Evolutionary conservation across 2,797 vertebrate species (phyloP).

Genomic region (Helostoma temminkii): DNA sequence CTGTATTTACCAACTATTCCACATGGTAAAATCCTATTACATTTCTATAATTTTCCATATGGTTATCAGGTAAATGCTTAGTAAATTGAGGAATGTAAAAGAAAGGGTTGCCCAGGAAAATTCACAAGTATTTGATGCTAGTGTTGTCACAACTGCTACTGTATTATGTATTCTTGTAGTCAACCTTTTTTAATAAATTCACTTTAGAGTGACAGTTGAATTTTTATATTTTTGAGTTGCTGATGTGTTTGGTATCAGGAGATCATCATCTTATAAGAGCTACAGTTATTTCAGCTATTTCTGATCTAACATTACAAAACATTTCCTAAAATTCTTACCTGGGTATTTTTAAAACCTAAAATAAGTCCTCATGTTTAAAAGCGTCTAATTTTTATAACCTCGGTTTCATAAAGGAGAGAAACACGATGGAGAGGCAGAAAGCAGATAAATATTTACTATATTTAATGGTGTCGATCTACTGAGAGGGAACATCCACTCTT

Average conservation of each 20-base stretch:
- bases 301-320: constrained; percentile 15
- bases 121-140: not conserved
- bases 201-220: not conserved
- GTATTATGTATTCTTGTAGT: not conserved
- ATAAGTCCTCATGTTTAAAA: constrained; percentile 41
- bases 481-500: too few relatives aligned
- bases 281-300: constrained; percentile 11
- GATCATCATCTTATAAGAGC: not conserved
- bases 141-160: not conserved
- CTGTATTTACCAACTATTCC: too few relatives aligned
- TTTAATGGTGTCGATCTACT: too few relatives aligned
- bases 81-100: too few relatives aligned
- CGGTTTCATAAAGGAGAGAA: too few relatives aligned
- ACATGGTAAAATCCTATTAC: too few relatives aligned
- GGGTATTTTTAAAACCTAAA: constrained; percentile 29
- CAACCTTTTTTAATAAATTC: not conserved
- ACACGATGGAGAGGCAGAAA: too few relatives aligned
- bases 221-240: not conserved
- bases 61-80: too few relatives aligned
- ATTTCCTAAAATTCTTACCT: constrained; percentile 30
- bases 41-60: too few relatives aligned
- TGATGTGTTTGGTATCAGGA: not conserved
- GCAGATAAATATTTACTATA: too few relatives aligned
- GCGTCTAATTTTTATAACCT: too few relatives aligned
- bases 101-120: too few relatives aligned